Percentiles rank a stretch among this genome's conserved stretches.
phyloP scores from a whole-genome alignment of 2,113 vertebrate species.

The Xyliphius kryptos region DNA sequence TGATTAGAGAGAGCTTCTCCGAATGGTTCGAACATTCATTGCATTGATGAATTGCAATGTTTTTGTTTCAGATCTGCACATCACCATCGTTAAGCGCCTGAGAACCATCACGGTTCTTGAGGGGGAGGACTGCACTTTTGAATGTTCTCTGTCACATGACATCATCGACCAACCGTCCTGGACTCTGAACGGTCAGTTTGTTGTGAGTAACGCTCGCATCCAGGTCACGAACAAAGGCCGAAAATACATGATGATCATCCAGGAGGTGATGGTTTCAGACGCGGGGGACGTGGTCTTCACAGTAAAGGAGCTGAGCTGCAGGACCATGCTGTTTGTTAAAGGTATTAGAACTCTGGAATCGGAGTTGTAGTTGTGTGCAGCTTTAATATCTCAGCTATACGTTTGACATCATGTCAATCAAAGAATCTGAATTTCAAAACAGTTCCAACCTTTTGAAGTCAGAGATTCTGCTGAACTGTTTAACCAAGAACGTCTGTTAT shows the following conservation, averaged over 20 bases:
- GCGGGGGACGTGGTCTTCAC: conserved; percentile 81
- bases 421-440: too few relatives aligned
- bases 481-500: too few relatives aligned
- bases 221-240: conserved; percentile 61
- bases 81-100: conserved; percentile 81
- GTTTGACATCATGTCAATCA: too few relatives aligned
- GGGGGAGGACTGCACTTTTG: conserved; percentile 80
- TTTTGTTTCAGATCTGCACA: conserved; percentile 68
- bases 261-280: conserved; percentile 55
- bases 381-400: too few relatives aligned
- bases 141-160: conserved; percentile 83
- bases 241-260: conserved; percentile 70
- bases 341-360: too few relatives aligned
- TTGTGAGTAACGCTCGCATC: conserved; percentile 62
- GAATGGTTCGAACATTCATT: too few relatives aligned
- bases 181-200: conserved; percentile 67
- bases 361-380: too few relatives aligned
- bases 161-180: conserved; percentile 67
- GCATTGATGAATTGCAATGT: too few relatives aligned
- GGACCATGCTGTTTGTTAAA: conserved; percentile 79
- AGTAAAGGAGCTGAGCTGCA: conserved; percentile 76
- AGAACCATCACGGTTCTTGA: conserved; percentile 75
- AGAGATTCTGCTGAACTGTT: too few relatives aligned
- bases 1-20: too few relatives aligned
- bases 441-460: too few relatives aligned